These are phyloP conservation scores for Styela plicata DNA, from an alignment of 23 tunicate species.

Conservation along the genomic window DNA sequence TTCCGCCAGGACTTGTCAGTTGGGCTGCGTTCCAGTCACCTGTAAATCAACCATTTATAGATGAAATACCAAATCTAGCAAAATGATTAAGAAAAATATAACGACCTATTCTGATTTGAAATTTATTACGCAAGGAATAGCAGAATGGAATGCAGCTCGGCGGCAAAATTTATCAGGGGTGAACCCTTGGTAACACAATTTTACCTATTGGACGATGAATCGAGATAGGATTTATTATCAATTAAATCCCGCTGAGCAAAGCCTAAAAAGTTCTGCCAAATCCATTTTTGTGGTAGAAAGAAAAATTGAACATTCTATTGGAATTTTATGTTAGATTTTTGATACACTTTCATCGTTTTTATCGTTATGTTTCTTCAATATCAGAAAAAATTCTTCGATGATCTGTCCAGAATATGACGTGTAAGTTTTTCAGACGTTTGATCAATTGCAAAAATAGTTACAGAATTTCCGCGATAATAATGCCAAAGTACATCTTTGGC, in stretches of 20 bases:
- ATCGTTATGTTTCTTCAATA: not conserved
- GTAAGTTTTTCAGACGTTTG: slow-evolving; percentile 1
- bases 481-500: slow-evolving; percentile 36
- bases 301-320: too few relatives aligned
- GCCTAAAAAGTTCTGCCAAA: too few relatives aligned
- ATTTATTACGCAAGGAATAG: too few relatives aligned
- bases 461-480: not conserved
- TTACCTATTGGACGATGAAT: not conserved
- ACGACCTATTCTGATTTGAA: too few relatives aligned
- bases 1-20: not conserved
- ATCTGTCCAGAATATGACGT: not conserved
- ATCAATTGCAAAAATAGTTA: slow-evolving; percentile 4
- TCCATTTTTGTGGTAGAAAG: not conserved
- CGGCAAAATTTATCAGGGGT: not conserved
- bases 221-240: not conserved
- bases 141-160: too few relatives aligned
- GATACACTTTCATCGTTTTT: too few relatives aligned
- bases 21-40: slow-evolving; percentile 16
- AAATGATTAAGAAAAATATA: too few relatives aligned
- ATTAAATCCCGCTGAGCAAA: not conserved
- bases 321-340: too few relatives aligned
- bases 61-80: too few relatives aligned
- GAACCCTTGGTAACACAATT: not conserved
- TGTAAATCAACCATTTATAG: too few relatives aligned
- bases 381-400: not conserved